These are phyloP conservation scores for Craterocephalus amniculus DNA, from an alignment of 2,797 vertebrate species.

Conservation along the genomic window DNA sequence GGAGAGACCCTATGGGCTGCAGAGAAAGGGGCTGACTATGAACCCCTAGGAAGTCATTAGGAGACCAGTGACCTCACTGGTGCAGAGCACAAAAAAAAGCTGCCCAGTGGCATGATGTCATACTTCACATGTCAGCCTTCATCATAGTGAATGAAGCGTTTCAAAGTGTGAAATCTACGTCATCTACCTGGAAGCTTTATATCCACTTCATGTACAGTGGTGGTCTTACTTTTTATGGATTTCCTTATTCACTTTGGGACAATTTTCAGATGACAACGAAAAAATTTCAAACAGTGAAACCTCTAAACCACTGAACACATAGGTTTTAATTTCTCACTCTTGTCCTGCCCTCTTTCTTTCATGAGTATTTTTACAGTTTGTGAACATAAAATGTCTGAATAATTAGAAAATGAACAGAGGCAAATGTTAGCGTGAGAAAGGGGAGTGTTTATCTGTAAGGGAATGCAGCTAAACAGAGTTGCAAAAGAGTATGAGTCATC, in stretches of 20 bases:
- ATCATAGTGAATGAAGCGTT: constrained; percentile 68
- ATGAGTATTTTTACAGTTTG: neutral
- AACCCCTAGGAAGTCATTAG: constrained; percentile 77
- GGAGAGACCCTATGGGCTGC: constrained; percentile 56
- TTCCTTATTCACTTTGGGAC: neutral
- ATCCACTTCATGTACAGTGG: constrained; percentile 25
- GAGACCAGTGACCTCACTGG: constrained; percentile 77
- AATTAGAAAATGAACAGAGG: neutral
- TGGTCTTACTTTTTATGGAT: constrained; percentile 13
- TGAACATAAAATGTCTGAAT: neutral
- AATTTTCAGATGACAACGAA: neutral
- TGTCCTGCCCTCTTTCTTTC: neutral
- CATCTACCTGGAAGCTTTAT: constrained; percentile 55
- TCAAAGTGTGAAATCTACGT: constrained; percentile 62
- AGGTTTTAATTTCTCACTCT: neutral
- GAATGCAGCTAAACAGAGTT: neutral
- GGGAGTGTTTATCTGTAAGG: neutral
- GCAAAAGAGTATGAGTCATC: neutral
- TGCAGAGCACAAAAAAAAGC: constrained; percentile 56
- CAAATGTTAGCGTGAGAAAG: neutral
- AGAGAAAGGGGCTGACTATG: constrained; percentile 36
- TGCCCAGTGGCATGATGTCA: constrained; percentile 77
- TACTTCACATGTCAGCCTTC: constrained; percentile 78
- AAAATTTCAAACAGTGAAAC: constrained; percentile 13
- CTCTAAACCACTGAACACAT: neutral